Evolutionary conservation across 1,140 invertebrate species (phyloP), one percentile per base, ranked within the genome.

Genomic region (Triops longicaudatus): DNA sequence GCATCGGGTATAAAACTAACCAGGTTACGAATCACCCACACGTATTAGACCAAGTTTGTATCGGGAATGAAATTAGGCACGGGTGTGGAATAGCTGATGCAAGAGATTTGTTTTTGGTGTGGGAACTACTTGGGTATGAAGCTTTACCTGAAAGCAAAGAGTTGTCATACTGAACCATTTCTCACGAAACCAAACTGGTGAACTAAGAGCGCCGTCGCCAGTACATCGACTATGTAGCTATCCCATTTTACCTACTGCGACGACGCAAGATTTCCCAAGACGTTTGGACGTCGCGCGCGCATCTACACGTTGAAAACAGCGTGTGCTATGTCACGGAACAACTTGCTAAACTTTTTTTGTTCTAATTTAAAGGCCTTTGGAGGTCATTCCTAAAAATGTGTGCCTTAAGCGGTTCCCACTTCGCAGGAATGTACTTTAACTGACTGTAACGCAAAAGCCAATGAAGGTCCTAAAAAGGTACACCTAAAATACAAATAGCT

Each of bases 101-200:
- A 44, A 43, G 14, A 44, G 43, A 17, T 44, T 44, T 44, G 11
- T 17, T n/a, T n/a, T n/a, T n/a, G n/a, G n/a, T n/a, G n/a, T n/a
- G 31, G 31, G 31, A 37, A 37, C 31, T 37, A 37, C 7, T 37
- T 37, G 31, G 31, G 31, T 37, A 37, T 7, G 31, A 7, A 37
- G 50, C 22, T 63, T 63, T 63, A 63, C 50, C 50, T 63, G 50
- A 63, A 63, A 63, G 50, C 50, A 63, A 63, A 63, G 50, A 63
- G 10, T 17, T 63, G 50, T 63, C 50, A 63, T 63, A 63, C 50
- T 63, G 50, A 63, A 63, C 50, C 50, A 63, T 63, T 63, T 63
- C 50, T 63, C 50, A 63, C 50, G 50, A 63, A 22, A 63, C 31
- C 50, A 63, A 63, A 63, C 50, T 63, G 14, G 50, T 63, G 50